These are phyloP conservation scores for Parazoanthus swiftii DNA, from an alignment of 92 coral and sea anemone genomes.

Conservation along the genomic window DNA sequence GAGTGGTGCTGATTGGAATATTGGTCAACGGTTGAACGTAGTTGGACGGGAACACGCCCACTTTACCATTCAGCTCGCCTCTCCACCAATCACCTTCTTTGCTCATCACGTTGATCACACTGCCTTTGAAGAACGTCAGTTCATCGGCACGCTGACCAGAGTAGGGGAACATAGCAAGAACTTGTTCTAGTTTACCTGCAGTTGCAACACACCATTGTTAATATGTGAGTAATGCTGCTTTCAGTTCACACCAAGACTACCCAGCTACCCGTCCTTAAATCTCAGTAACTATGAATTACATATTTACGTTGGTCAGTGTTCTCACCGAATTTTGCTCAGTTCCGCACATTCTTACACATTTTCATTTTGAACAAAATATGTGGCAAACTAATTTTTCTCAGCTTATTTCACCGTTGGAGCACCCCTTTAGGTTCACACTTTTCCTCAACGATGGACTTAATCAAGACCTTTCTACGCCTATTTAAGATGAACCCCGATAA, in stretches of 20 bases:
- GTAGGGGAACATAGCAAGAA: conserved; percentile 96
- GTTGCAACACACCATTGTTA: background rate
- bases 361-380: no score
- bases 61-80: conserved; percentile 97
- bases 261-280: background rate
- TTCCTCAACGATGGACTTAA: background rate
- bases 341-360: no score
- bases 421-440: background rate
- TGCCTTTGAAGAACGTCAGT: conserved; percentile 94
- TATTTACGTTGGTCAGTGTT: no score
- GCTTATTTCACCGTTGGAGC: no score
- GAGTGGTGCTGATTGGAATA: conserved; percentile 79
- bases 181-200: conserved; percentile 88
- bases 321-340: no score
- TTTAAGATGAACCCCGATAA: background rate
- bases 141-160: conserved; percentile 90
- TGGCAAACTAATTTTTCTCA: no score
- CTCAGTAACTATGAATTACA: no score
- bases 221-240: no score
- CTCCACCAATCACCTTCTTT: conserved; percentile 98
- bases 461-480: background rate
- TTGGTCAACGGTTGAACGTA: conserved; percentile 93
- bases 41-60: conserved; percentile 95
- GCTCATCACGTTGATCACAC: conserved; percentile 89
- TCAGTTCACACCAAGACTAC: background rate